phyloP scores from a whole-genome alignment of 2,113 vertebrate genomes.

The Agelaius tricolor region DNA sequence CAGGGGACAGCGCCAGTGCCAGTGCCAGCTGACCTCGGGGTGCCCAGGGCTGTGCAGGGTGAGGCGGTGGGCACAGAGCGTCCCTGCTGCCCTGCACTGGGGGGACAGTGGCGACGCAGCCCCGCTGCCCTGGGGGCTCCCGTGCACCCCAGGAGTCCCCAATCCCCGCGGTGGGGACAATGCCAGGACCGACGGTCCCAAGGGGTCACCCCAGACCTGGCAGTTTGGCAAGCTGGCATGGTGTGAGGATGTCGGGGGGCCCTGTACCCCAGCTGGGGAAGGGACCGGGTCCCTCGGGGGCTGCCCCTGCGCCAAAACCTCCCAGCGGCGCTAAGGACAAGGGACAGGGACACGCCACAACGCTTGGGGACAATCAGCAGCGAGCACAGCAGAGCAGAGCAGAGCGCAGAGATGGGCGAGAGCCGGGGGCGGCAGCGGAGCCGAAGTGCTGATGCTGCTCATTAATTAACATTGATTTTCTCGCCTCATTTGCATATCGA shows the following conservation, averaged over 20 bases:
- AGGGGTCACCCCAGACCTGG: neutral
- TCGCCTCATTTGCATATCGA: neutral
- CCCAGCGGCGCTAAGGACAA: neutral
- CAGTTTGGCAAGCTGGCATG: neutral
- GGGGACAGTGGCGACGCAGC: neutral
- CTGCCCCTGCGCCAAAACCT: neutral
- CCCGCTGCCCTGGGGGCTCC: neutral
- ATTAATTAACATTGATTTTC: slow-evolving; percentile 26
- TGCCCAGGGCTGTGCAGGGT: no score
- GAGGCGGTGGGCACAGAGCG: neutral
- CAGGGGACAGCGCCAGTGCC: accelerated
- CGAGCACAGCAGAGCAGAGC: neutral
- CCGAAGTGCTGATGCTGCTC: slow-evolving; percentile 23
- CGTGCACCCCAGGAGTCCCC: neutral
- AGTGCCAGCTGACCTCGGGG: accelerated
- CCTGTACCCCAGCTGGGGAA: neutral
- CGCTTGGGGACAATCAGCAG: accelerated
- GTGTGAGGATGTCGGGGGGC: neutral
- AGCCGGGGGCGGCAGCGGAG: neutral
- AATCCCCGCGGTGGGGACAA: neutral
- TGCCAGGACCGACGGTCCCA: accelerated
- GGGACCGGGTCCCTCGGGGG: accelerated
- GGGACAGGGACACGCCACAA: neutral
- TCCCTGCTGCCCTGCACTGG: neutral
- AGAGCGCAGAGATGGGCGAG: neutral